These are phyloP conservation scores for Belgica antarctica DNA, from an alignment of 2,888 invertebrate genomes.

Conservation along the genomic window DNA sequence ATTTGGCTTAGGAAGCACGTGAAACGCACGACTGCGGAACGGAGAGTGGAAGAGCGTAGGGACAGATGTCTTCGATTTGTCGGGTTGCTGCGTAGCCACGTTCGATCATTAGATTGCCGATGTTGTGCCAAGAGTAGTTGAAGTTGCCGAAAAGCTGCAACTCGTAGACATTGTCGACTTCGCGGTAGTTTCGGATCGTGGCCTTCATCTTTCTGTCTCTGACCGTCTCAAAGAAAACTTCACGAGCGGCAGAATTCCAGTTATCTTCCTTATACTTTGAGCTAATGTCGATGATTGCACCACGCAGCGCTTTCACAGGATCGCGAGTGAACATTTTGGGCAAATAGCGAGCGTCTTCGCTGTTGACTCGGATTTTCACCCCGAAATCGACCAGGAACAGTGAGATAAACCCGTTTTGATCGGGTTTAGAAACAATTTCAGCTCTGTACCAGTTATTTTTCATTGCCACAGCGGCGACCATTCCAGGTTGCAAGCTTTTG, in stretches of 20 bases:
- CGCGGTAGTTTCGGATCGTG: not conserved
- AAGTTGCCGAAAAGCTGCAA: not conserved
- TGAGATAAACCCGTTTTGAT: not conserved
- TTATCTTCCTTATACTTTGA: not conserved
- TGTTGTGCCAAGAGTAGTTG: not conserved
- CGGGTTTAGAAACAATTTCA: not conserved
- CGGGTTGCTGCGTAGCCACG: not conserved
- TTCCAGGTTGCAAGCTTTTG: not conserved
- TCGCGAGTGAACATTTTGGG: not conserved
- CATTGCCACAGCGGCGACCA: not conserved
- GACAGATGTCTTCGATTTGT: not conserved
- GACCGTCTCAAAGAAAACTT: not conserved
- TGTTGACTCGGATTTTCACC: too few species aligned
- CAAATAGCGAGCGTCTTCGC: not conserved
- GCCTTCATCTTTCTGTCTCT: not conserved
- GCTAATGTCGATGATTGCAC: not conserved
- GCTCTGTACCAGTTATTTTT: not conserved
- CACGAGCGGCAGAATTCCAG: not conserved
- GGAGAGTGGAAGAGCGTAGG: not conserved
- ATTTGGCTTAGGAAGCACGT: too few species aligned
- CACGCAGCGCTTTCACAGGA: not conserved
- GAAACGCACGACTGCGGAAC: too few species aligned
- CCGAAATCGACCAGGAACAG: conserved; percentile 1
- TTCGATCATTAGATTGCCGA: not conserved
- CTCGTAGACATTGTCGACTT: not conserved